Evolutionary conservation across 64 coral and sea anemone species (phyloP).

Genomic region (Pocillopora damicornis): DNA sequence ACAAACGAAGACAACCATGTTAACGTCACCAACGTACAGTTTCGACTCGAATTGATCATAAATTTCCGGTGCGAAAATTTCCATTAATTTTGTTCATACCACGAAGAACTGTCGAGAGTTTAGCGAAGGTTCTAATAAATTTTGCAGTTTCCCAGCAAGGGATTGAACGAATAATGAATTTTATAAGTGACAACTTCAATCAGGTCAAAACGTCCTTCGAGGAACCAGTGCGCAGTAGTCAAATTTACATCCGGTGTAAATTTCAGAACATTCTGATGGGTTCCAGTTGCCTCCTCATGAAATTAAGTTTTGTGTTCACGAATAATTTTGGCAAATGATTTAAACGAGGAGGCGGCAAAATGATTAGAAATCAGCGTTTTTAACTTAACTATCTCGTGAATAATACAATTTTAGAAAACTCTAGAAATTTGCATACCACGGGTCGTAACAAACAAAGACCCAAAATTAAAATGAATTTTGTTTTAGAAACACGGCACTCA

Average conservation of each 20-base stretch:
- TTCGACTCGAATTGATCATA: neutral
- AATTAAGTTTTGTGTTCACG: neutral
- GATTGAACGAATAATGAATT: neutral
- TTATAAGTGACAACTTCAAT: neutral
- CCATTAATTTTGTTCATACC: neutral
- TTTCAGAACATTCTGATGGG: neutral
- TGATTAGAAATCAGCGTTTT: neutral
- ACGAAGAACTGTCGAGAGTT: neutral
- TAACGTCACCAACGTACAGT: neutral
- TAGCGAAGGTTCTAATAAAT: neutral
- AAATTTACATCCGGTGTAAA: neutral
- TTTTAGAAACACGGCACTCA: neutral
- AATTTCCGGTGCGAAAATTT: neutral
- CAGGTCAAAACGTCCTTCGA: neutral
- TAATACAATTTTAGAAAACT: neutral
- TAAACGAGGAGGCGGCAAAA: neutral
- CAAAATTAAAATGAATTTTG: conserved; percentile 3
- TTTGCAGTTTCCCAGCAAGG: neutral
- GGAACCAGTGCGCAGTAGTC: neutral
- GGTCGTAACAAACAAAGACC: conserved; percentile 8
- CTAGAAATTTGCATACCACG: conserved; percentile 31
- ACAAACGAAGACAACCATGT: neutral
- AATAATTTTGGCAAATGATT: neutral
- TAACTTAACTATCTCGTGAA: neutral
- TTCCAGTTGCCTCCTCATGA: neutral